A percentile compares a stretch with the other conserved stretches of the same genome.
These are phyloP conservation scores for Eulemur coronatus DNA, from an alignment of 2,797 vertebrate species.

Conservation along the genomic window DNA sequence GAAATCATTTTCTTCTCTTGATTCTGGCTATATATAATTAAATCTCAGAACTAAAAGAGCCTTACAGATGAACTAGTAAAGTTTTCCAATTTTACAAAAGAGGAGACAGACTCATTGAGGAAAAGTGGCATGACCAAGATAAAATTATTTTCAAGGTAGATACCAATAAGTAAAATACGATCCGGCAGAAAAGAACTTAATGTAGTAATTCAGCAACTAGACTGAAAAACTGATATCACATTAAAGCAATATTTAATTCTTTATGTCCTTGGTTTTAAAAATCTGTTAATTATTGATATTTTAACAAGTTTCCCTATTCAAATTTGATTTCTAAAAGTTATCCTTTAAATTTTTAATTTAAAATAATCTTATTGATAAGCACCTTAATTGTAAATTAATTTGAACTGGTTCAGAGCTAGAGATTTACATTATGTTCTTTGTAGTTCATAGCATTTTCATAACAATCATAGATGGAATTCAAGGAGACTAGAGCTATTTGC, in stretches of 20 bases:
- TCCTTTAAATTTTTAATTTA: neutral
- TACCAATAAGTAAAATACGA: neutral
- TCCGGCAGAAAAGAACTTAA: neutral
- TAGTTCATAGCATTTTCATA: conserved; percentile 28
- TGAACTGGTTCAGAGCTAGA: neutral
- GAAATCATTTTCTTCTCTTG: conserved; percentile 5
- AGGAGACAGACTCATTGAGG: neutral
- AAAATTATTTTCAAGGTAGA: neutral
- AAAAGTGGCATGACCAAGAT: neutral
- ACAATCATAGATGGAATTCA: conserved; percentile 19
- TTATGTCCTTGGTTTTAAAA: neutral
- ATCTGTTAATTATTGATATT: neutral
- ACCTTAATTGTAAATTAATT: conserved; percentile 35
- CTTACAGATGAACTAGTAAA: neutral
- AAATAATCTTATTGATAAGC: neutral
- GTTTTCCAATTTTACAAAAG: neutral
- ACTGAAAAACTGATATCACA: neutral
- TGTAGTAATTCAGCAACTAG: neutral
- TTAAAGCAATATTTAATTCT: conserved; percentile 35
- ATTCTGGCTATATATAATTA: neutral
- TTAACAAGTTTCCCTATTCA: neutral
- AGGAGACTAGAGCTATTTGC: neutral
- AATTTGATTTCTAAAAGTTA: conserved; percentile 1
- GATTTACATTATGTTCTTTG: neutral
- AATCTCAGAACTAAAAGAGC: neutral